Base-by-base conservation (phyloP, 2,888 invertebrate genomes). In the Hofmannophila pseudospretella region DNA sequence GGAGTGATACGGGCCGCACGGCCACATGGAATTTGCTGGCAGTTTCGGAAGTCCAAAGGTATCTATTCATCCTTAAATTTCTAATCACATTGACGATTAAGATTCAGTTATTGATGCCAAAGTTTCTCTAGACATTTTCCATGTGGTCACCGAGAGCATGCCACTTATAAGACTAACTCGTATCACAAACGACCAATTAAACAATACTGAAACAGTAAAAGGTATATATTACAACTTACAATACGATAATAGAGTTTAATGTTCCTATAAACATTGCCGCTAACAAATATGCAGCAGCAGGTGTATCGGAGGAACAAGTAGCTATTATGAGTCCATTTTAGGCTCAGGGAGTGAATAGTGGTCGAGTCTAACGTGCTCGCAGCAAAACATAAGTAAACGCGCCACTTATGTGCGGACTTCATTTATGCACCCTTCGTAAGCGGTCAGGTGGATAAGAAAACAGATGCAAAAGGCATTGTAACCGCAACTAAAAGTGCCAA, bases 321-420 rank as follows among this genome's bases (percentile, higher is more conserved):
- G 70, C 79, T 67, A 82, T 84, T 81, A 80, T 73, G 77, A 78
- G 69, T 71, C 82, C 84, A 82, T 85, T 84, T 84, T 82, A 82
- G 84, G 82, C 66, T 62, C 63, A 69, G 54, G n/a, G 69, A 76
- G 70, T 72, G 77, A 74, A 74, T 75, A 77, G 74, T 75, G 57
- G 68, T 59, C 60, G 59, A 50, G 52, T 46, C 60, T 56, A 65
- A 60, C 67, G 72, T 66, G 68, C 67, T 51, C 57, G 64, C 60
- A 63, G 71, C 78, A 73, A 70, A 75, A 77, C 78, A 67, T 63
- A 58, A 23, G 63, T 58, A 59, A 61, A 58, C 66, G 61, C 62
- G 9, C 22, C 32, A 13, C 32, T 25, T 11, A 22, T 54, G 53
- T 47, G 55, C 67, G 65, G 54, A 52, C 59, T 70, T 80, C 73